These are phyloP conservation scores for Cydia strobilella DNA, from an alignment of 1,140 invertebrate genomes.

Conservation along the genomic window DNA sequence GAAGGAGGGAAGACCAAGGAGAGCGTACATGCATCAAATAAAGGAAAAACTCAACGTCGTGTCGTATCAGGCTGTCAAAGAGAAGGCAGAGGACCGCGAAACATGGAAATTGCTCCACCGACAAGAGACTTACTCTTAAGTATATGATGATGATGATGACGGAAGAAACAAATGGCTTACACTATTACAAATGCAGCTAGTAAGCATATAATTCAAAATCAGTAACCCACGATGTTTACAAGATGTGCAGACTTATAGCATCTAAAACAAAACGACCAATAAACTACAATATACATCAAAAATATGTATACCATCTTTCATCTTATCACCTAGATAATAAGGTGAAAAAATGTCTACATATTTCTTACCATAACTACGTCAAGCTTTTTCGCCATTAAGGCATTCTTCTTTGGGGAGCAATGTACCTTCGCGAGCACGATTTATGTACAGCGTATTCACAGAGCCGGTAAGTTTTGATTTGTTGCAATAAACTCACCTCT, in stretches of 20 bases:
- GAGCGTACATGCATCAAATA: no score
- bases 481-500: constrained; percentile 18
- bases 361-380: neutral
- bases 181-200: neutral
- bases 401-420: constrained; percentile 16
- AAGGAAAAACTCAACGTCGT: no score
- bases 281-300: neutral
- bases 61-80: no score
- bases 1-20: no score
- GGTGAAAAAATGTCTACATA: neutral
- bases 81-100: no score
- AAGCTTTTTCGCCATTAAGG: neutral
- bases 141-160: no score
- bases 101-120: no score
- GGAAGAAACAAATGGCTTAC: neutral
- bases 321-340: neutral
- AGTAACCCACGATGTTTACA: neutral
- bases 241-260: neutral
- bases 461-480: constrained; percentile 18
- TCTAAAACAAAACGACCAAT: neutral
- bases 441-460: constrained; percentile 18
- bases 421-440: neutral
- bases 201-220: neutral
- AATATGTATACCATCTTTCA: neutral
- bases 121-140: no score